phyloP scores from a whole-genome alignment of 2,888 invertebrate species.

The Hypselothyrea guttata region DNA sequence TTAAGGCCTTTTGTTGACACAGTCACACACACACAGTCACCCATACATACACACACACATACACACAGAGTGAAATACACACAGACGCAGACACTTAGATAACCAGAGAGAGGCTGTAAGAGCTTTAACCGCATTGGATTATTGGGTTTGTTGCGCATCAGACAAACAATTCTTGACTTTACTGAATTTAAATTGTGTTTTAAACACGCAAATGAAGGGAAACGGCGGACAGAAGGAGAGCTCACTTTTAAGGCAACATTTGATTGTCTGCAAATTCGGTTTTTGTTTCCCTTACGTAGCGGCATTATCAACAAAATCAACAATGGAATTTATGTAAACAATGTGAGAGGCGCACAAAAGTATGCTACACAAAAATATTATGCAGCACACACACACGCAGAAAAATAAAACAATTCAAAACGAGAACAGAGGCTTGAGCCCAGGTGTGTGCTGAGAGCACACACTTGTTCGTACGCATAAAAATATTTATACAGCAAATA shows the following conservation, averaged over 20 bases:
- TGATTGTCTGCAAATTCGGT: constrained; percentile 22
- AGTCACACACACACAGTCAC: constrained; percentile 20
- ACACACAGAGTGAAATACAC: constrained; percentile 1
- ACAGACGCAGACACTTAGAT: constrained; percentile 2
- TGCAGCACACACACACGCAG: constrained; percentile 8
- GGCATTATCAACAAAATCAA: constrained; percentile 46
- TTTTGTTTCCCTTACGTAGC: constrained; percentile 14
- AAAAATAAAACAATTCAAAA: constrained; percentile 10
- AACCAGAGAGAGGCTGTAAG: constrained; percentile 14
- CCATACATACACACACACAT: constrained; percentile 11
- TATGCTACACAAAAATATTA: constrained; percentile 33
- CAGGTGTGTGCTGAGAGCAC: constrained; percentile 16
- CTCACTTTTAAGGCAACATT: constrained; percentile 6
- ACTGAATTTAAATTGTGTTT: constrained; percentile 53
- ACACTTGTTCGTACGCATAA: constrained; percentile 1
- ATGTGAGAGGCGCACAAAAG: constrained; percentile 43
- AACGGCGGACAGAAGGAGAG: neutral
- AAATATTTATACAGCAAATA: constrained; percentile 33
- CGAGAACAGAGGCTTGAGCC: constrained; percentile 1
- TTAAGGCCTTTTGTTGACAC: constrained; percentile 54
- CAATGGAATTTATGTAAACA: constrained; percentile 58
- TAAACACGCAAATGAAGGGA: constrained; percentile 2
- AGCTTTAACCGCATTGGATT: constrained; percentile 63
- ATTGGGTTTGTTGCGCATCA: constrained; percentile 42
- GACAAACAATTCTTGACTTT: constrained; percentile 53